Conservation (phyloP, 2,888 invertebrate species). For the Andrena praecox region DNA sequence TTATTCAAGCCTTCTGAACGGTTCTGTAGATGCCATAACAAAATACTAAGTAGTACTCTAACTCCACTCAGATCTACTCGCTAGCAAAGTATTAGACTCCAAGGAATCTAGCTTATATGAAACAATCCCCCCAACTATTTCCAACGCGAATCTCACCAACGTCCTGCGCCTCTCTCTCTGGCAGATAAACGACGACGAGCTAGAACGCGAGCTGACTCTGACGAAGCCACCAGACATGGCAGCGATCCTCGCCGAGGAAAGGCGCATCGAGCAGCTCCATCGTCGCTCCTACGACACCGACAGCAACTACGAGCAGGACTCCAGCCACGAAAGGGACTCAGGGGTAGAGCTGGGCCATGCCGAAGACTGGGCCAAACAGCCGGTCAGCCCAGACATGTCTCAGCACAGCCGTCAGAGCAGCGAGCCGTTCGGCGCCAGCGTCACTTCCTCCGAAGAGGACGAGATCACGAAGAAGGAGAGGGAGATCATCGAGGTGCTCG, state of each 20-base stretch:
- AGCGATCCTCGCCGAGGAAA: conserved; percentile 92
- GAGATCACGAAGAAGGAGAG: conserved; percentile 89
- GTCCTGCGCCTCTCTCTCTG: conserved; percentile 6
- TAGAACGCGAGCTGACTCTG: conserved; percentile 89
- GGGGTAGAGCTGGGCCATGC: conserved; percentile 90
- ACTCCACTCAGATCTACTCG: too few species aligned
- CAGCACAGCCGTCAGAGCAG: conserved; percentile 93
- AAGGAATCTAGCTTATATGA: too few species aligned
- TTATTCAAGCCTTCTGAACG: too few species aligned
- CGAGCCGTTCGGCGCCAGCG: conserved; percentile 90
- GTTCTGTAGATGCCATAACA: too few species aligned
- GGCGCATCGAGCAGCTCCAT: conserved; percentile 91
- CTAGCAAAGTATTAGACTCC: too few species aligned
- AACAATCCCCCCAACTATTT: background rate
- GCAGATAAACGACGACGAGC: conserved; percentile 88
- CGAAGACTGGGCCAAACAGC: conserved; percentile 83
- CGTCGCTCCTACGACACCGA: conserved; percentile 91
- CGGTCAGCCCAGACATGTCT: conserved; percentile 84
- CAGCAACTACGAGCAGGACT: conserved; percentile 85
- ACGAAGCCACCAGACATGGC: conserved; percentile 93
- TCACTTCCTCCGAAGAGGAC: conserved; percentile 92
- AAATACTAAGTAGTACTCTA: too few species aligned
- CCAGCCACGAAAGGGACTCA: conserved; percentile 88
- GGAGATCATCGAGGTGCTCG: conserved; percentile 88
- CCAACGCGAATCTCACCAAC: background rate